Conservation (phyloP, 1,140 invertebrate genomes). For the Saccostrea cuccullata region DNA sequence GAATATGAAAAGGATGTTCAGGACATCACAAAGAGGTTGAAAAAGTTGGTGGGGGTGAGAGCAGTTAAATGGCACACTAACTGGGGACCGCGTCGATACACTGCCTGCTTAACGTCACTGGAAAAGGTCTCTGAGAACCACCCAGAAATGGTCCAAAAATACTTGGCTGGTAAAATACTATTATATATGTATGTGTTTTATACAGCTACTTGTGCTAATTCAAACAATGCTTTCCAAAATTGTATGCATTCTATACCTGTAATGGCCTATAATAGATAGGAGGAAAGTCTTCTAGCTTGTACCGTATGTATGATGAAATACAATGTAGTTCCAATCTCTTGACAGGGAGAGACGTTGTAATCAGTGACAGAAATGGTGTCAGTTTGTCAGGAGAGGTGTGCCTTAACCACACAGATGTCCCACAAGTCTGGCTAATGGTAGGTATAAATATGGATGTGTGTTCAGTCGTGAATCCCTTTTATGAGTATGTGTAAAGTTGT, state of each 20-base stretch:
- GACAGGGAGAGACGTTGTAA: not conserved
- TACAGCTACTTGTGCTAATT: not conserved
- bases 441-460: too few species aligned
- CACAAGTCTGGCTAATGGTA: constrained; percentile 1
- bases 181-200: not conserved
- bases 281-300: too few species aligned
- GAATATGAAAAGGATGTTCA: not conserved
- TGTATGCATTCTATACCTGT: not conserved
- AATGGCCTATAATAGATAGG: not conserved
- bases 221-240: not conserved
- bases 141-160: not conserved
- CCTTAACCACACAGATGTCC: constrained; percentile 13
- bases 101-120: not conserved
- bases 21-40: not conserved
- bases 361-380: constrained; percentile 24
- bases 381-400: constrained; percentile 24
- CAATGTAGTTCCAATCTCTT: not conserved
- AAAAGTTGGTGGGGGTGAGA: not conserved
- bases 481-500: not conserved
- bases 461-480: too few species aligned
- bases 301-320: not conserved
- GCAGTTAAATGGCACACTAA: constrained; percentile 10
- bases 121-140: constrained; percentile 13
- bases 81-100: not conserved
- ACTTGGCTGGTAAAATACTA: not conserved